A percentile compares a stretch with the other conserved stretches of the same genome.
phyloP scores from a whole-genome alignment of 2,797 vertebrate species.

The Oryzias sinensis region DNA sequence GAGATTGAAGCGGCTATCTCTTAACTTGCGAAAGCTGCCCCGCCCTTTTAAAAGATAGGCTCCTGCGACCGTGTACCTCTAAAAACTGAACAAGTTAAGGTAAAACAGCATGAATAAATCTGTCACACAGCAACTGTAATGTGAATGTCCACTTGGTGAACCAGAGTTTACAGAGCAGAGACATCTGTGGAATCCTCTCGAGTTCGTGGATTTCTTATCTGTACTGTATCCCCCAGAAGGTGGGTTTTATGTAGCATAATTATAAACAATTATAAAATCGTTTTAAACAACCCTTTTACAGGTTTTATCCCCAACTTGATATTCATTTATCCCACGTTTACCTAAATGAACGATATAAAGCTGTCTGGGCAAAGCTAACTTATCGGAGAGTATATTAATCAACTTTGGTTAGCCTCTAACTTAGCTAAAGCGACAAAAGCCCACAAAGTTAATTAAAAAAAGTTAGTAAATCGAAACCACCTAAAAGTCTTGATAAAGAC shows the following conservation, averaged over 20 bases:
- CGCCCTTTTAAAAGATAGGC: slow-evolving; percentile 58
- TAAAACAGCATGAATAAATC: background rate
- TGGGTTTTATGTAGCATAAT: slow-evolving; percentile 1
- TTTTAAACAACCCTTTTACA: no score
- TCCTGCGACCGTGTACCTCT: slow-evolving; percentile 7
- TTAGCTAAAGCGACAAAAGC: slow-evolving; percentile 57
- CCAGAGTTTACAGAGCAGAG: background rate
- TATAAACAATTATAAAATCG: no score
- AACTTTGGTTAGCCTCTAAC: slow-evolving; percentile 41
- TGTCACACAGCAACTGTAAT: background rate
- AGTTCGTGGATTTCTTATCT: background rate
- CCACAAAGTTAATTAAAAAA: slow-evolving; percentile 16
- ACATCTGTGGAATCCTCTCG: slow-evolving; percentile 1
- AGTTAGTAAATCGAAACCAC: slow-evolving; percentile 15
- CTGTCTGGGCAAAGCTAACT: background rate
- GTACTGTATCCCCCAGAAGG: slow-evolving; percentile 1
- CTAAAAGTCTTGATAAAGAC: background rate
- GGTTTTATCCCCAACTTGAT: no score
- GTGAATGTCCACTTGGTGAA: background rate
- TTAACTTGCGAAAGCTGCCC: slow-evolving; percentile 59
- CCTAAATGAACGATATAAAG: background rate
- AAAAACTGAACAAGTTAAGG: slow-evolving; percentile 9
- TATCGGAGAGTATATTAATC: slow-evolving; percentile 39
- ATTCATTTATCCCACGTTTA: no score
- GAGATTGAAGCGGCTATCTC: slow-evolving; percentile 46